Conservation (phyloP, 2,797 vertebrate species). For the Epinephelus malabaricus region DNA sequence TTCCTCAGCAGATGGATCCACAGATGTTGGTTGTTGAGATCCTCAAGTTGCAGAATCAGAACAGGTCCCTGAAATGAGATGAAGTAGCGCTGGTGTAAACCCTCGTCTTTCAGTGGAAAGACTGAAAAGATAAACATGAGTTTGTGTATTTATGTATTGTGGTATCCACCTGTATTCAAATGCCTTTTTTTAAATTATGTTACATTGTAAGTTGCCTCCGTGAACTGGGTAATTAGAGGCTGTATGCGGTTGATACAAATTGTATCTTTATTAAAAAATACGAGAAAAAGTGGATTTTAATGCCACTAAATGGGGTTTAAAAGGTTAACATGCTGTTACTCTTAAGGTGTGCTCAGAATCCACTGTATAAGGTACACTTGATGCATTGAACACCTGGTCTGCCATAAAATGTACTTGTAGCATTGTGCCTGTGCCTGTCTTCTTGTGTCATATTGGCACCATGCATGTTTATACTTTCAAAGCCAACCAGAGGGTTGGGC, state of each 20-base stretch:
- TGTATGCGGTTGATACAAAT: conserved; percentile 75
- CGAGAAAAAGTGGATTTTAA: conserved; percentile 5
- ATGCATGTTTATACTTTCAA: not conserved
- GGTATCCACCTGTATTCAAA: conserved; percentile 69
- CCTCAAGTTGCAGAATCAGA: conserved; percentile 80
- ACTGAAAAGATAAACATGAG: conserved; percentile 39
- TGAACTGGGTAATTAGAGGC: conserved; percentile 23
- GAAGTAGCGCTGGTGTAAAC: not conserved
- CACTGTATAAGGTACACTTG: not conserved
- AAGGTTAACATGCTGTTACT: not conserved
- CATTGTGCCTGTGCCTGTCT: not conserved
- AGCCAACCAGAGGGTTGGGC: not conserved
- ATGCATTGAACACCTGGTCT: not conserved
- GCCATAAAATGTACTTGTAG: not conserved
- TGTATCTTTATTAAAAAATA: conserved; percentile 67
- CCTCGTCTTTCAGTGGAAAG: conserved; percentile 44
- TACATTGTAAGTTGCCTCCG: conserved; percentile 16
- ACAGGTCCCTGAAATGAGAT: conserved; percentile 52
- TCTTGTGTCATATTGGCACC: conserved; percentile 63
- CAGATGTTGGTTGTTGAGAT: conserved; percentile 83
- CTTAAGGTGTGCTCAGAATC: not conserved
- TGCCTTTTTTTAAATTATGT: conserved; percentile 8
- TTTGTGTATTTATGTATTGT: conserved; percentile 65
- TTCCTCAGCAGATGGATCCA: conserved; percentile 80
- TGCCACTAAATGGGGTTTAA: not conserved